Base-by-base conservation (phyloP, 2,888 invertebrate genomes). In the Nemotelus pantherinus region DNA sequence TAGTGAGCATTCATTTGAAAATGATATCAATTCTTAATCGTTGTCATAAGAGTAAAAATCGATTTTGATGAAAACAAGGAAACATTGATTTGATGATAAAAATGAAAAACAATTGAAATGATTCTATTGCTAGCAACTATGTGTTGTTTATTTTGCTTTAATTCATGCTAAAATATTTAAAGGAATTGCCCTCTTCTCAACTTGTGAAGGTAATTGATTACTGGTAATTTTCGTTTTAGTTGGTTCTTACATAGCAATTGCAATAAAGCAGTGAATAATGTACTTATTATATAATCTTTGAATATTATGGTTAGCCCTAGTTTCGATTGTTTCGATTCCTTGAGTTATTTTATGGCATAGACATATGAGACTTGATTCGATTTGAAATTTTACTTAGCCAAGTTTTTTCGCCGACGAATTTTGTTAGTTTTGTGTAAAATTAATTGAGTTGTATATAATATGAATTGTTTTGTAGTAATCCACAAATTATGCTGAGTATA, bases 141-240 rank as follows among this genome's bases (percentile, higher is more conserved):
- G 81, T 82, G 82, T 82, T 82, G 80, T 81, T 82, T 82, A 81
- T 82, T 82, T 81, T 82, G 81, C 81, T 82, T 82, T 82, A 80
- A 81, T 81, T 79, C 82, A 82, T 82, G 82, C 82, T 81, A 81
- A 82, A 82, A 81, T 80, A 78, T 79, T 80, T 81, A 89, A 84
- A 90, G 90, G 90, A 90, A 88, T 90, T 90, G 89, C 90, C 90
- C 88, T 89, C 90, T 88, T 90, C 90, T 89, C 90, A 90, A 89
- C 90, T 90, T 88, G 88, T 90, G 88, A 90, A 90, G 90, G 90
- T 90, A 90, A 89, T 79, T 90, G 90, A 89, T 80, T 81, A 80
- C 80, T 81, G 79, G 81, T 82, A 81, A 79, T 58, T 70, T 57
- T 25, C 25, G 25, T 25, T 65, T 76, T 55, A 63, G 76, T 76